Evolutionary conservation across 2,888 invertebrate species (phyloP).

Genomic region (Mactromeris polynyma): DNA sequence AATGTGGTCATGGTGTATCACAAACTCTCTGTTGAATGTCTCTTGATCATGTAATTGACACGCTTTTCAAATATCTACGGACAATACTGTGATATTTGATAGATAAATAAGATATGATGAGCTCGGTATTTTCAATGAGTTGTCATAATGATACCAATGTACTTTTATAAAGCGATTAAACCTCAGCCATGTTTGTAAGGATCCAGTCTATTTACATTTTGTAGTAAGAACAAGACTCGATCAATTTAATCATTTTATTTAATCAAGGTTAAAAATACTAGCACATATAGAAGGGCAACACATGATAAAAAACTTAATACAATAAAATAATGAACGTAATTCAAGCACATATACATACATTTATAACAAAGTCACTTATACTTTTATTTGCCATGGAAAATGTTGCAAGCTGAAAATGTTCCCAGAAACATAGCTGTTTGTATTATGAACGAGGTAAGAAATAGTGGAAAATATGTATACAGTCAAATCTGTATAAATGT

Average conservation of each 20-base stretch:
- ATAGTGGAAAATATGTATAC: not conserved
- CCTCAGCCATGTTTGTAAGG: no score
- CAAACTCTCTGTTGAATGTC: no score
- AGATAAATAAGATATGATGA: no score
- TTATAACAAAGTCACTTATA: not conserved
- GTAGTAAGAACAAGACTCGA: not conserved
- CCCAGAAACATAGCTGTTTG: not conserved
- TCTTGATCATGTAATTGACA: no score
- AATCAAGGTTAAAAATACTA: constrained; percentile 23
- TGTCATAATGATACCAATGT: no score
- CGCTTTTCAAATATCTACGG: no score
- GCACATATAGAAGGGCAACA: constrained; percentile 15
- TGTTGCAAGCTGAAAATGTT: not conserved
- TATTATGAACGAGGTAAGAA: not conserved
- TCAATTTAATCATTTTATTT: constrained; percentile 18
- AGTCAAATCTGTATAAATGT: not conserved
- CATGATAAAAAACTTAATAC: constrained; percentile 15
- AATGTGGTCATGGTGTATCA: no score
- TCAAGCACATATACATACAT: not conserved
- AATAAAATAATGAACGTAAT: constrained; percentile 14
- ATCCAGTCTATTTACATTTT: no score
- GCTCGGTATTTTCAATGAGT: no score
- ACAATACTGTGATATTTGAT: no score
- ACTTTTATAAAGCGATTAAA: no score
- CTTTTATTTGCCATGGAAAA: not conserved